These are phyloP conservation scores for Hemicrepidius hirtus DNA, from an alignment of 2,888 invertebrate genomes.

Conservation along the genomic window DNA sequence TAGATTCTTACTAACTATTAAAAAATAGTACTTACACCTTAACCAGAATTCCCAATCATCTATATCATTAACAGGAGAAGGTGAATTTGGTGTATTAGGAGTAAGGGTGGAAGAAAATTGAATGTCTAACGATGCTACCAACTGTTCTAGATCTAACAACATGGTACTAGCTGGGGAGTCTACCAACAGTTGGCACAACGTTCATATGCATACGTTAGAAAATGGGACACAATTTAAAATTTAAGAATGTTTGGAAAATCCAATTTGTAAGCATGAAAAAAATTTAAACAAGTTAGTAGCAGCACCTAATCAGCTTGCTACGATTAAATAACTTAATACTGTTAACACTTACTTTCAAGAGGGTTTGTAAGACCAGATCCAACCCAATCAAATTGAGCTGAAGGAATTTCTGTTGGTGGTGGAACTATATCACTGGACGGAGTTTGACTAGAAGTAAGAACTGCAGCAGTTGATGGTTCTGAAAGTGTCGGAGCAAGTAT, in stretches of 20 bases:
- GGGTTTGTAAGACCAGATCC: slow-evolving; percentile 83
- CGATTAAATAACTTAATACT: background rate
- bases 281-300: slow-evolving; percentile 36
- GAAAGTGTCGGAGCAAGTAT: slow-evolving; percentile 55
- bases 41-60: slow-evolving; percentile 70
- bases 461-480: slow-evolving; percentile 15
- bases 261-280: slow-evolving; percentile 49
- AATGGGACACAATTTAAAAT: slow-evolving; percentile 16
- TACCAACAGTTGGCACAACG: slow-evolving; percentile 55
- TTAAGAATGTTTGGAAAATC: slow-evolving; percentile 31
- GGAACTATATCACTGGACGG: slow-evolving; percentile 46
- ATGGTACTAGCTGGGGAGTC: slow-evolving; percentile 71
- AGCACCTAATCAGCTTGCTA: slow-evolving; percentile 6
- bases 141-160: slow-evolving; percentile 76
- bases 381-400: slow-evolving; percentile 84
- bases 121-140: slow-evolving; percentile 70
- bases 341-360: slow-evolving; percentile 77
- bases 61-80: slow-evolving; percentile 60
- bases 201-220: background rate
- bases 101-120: slow-evolving; percentile 47
- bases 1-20: too few species aligned
- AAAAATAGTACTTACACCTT: slow-evolving; percentile 66
- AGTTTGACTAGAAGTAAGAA: slow-evolving; percentile 35
- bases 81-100: slow-evolving; percentile 51
- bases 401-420: slow-evolving; percentile 73